These are phyloP conservation scores for Hirundo rustica DNA, from an alignment of 2,797 vertebrate species.

Conservation along the genomic window DNA sequence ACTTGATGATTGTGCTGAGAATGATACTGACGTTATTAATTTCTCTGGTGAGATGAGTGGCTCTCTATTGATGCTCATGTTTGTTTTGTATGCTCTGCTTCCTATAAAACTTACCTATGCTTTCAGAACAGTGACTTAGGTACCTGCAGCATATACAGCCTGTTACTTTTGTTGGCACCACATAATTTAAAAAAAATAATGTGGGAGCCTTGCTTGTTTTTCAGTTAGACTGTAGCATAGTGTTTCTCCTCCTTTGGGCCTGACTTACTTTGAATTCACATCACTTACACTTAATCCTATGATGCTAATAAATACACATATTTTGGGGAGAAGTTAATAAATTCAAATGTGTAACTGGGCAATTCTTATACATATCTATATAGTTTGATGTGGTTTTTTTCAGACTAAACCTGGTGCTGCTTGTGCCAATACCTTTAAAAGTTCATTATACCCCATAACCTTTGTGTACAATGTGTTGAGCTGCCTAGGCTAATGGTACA, in stretches of 20 bases:
- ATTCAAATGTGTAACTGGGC: background rate
- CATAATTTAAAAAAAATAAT: background rate
- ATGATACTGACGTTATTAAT: background rate
- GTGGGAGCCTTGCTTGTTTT: background rate
- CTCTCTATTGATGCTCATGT: background rate
- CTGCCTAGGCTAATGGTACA: background rate
- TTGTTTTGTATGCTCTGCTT: background rate
- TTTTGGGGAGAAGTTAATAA: background rate
- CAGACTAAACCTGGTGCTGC: background rate
- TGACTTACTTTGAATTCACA: background rate
- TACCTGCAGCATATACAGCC: background rate
- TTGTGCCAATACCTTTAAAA: background rate
- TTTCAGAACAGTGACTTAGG: background rate
- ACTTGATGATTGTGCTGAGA: background rate
- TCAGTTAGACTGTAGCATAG: background rate
- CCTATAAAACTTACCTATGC: background rate
- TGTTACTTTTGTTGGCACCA: background rate
- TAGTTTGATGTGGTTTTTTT: background rate
- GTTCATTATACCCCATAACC: background rate
- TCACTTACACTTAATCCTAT: background rate
- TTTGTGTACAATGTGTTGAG: background rate
- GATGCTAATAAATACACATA: background rate
- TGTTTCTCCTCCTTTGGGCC: background rate
- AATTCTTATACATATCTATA: background rate
- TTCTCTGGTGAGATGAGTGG: background rate